These are phyloP conservation scores for Polyommatus icarus DNA, from an alignment of 2,888 invertebrate species.

Conservation along the genomic window DNA sequence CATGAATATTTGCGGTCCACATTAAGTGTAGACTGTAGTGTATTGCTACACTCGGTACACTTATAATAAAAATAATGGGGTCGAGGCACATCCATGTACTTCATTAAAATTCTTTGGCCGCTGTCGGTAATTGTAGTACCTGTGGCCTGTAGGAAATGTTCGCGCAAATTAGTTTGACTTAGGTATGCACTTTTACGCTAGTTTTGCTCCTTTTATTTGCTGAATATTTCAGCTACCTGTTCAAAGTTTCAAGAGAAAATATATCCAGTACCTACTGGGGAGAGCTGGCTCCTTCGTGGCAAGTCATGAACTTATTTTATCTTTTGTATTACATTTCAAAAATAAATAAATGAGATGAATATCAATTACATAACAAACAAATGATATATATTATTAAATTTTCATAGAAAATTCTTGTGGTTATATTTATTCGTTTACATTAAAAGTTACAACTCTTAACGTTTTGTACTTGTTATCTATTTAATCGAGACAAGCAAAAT, in stretches of 20 bases:
- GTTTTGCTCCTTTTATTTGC: constrained; percentile 3
- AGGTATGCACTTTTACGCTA: not conserved
- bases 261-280: not conserved
- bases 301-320: too few species aligned
- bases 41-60: not conserved
- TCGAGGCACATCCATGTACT: constrained; percentile 9
- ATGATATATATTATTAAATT: too few species aligned
- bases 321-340: too few species aligned
- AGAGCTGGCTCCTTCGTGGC: too few species aligned
- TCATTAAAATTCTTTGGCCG: constrained; percentile 25
- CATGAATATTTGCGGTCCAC: not conserved
- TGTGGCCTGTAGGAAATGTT: constrained; percentile 11
- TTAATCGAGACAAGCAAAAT: too few species aligned
- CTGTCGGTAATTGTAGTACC: constrained; percentile 19
- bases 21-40: not conserved
- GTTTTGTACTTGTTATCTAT: too few species aligned
- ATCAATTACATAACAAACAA: too few species aligned
- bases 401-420: too few species aligned
- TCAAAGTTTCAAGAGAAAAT: constrained; percentile 4
- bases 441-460: too few species aligned
- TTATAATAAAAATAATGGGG: constrained; percentile 17
- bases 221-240: not conserved
- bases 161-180: not conserved
- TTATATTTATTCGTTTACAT: too few species aligned
- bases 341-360: too few species aligned